Percentiles rank a stretch among this genome's conserved stretches.
These are phyloP conservation scores for Aphelocoma coerulescens DNA, from an alignment of 2,113 vertebrate species.

Conservation along the genomic window DNA sequence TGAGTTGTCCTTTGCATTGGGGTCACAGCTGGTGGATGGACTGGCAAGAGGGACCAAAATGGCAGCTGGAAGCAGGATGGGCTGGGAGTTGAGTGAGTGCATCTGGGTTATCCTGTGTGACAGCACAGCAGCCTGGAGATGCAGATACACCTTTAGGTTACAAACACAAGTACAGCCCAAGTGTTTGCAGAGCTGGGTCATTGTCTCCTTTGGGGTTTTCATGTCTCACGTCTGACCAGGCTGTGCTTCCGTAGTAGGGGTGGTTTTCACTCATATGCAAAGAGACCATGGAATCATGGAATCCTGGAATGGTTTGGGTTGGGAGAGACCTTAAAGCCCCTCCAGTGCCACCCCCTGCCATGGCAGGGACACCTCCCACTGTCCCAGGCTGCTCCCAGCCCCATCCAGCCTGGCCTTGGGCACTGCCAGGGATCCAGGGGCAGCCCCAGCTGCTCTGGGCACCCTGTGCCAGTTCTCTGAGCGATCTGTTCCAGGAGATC, in stretches of 20 bases:
- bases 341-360: neutral
- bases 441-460: neutral
- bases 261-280: neutral
- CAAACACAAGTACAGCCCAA: neutral
- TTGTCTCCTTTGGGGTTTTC: neutral
- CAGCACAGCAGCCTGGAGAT: neutral
- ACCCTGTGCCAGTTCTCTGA: neutral
- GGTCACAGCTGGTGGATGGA: neutral
- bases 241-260: neutral
- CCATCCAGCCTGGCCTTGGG: accelerated
- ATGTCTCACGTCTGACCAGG: neutral
- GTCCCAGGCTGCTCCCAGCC: neutral
- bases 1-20: neutral
- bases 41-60: neutral
- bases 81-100: neutral
- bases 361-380: neutral
- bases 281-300: neutral
- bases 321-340: neutral
- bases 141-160: neutral
- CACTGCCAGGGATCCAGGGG: neutral
- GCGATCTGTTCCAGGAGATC: neutral
- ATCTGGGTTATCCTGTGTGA: neutral
- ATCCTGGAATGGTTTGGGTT: neutral
- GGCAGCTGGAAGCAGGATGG: neutral
- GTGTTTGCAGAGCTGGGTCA: neutral